Percentiles rank a stretch among this genome's conserved stretches.
phyloP scores from a whole-genome alignment of 2,797 vertebrate species.

The Staurois parvus region DNA sequence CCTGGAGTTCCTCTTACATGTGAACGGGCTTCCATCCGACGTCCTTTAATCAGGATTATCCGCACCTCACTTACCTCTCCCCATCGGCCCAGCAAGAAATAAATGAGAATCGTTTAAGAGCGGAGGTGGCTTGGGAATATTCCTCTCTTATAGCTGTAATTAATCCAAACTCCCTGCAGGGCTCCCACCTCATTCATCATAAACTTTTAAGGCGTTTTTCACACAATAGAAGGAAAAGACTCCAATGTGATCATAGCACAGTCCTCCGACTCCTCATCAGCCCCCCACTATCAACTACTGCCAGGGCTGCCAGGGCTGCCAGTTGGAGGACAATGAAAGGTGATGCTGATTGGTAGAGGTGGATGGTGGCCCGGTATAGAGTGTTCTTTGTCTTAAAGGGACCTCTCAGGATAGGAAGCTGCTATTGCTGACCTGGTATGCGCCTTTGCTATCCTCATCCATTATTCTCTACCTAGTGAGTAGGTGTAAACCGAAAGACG shows the following conservation, averaged over 20 bases:
- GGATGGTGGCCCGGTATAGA: neutral
- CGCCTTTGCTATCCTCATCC: no score
- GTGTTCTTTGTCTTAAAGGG: no score
- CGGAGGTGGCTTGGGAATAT: neutral
- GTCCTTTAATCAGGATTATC: neutral
- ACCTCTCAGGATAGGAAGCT: no score
- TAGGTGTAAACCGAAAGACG: no score
- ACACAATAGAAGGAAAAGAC: neutral
- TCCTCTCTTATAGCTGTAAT: neutral
- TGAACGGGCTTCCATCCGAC: no score
- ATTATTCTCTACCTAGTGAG: no score
- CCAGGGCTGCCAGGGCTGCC: no score
- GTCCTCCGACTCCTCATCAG: neutral
- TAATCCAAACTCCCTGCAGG: neutral
- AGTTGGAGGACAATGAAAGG: neutral
- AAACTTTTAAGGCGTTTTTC: neutral
- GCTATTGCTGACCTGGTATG: no score
- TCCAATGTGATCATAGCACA: neutral
- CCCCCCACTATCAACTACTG: neutral
- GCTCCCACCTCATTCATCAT: neutral
- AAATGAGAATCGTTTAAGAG: neutral
- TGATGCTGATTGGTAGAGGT: neutral
- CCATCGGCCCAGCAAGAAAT: neutral
- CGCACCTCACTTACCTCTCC: neutral
- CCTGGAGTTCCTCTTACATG: neutral